A percentile compares a stretch with the other conserved stretches of the same genome.
Evolutionary conservation across 2,797 vertebrate species (phyloP).

Genomic region (Leucoraja ocellata): DNA sequence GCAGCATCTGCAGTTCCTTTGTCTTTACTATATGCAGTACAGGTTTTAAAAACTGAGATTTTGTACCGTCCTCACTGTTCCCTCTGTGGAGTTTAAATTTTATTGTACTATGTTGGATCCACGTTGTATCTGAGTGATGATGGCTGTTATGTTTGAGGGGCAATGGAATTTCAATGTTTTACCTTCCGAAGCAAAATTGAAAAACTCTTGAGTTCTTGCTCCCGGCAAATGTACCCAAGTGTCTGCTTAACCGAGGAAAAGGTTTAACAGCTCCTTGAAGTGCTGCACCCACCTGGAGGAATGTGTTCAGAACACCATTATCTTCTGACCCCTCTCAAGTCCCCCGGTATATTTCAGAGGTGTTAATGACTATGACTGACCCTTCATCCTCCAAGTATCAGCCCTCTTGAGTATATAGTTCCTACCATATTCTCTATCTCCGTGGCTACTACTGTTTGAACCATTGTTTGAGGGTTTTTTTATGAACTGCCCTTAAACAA

Average conservation of each 20-base stretch:
- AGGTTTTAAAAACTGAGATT: background rate
- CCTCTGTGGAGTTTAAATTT: background rate
- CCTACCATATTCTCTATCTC: background rate
- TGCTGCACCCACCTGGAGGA: constrained; percentile 35
- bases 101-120: background rate
- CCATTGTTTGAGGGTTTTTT: background rate
- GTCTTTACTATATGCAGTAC: too few species aligned
- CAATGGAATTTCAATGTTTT: constrained; percentile 18
- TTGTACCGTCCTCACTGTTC: background rate
- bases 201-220: background rate
- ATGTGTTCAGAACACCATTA: constrained; percentile 35
- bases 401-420: constrained; percentile 30
- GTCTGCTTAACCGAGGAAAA: constrained; percentile 33
- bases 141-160: background rate
- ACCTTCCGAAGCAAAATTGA: background rate
- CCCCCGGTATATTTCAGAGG: background rate
- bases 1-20: too few species aligned
- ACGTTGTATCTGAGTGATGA: constrained; percentile 13
- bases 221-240: constrained; percentile 23
- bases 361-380: constrained; percentile 27
- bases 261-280: constrained; percentile 33
- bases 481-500: background rate
- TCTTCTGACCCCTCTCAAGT: constrained; percentile 34
- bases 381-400: constrained; percentile 18
- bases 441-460: background rate